Conservation (phyloP, 2,113 vertebrate species). For the Malurus melanocephalus region DNA sequence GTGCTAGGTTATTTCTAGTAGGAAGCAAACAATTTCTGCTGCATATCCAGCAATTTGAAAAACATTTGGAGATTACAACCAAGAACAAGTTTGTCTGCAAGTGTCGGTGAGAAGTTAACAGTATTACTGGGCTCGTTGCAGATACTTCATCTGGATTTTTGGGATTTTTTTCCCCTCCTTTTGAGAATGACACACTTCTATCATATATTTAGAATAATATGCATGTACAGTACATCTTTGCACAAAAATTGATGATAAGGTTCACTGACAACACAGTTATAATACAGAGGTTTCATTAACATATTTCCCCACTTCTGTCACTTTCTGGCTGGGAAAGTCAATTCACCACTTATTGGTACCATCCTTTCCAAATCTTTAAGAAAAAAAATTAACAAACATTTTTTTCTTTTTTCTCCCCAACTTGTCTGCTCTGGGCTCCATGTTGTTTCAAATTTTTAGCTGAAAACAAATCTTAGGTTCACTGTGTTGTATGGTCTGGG, state of each 20-base stretch:
- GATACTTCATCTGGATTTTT: neutral
- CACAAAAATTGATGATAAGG: neutral
- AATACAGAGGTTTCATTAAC: neutral
- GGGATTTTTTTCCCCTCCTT: neutral
- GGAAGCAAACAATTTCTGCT: neutral
- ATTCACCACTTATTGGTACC: neutral
- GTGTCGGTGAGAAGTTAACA: neutral
- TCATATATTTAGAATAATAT: neutral
- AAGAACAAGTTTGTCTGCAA: neutral
- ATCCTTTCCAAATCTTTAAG: neutral
- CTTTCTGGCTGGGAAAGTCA: neutral
- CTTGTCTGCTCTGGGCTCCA: neutral
- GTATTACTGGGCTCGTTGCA: neutral
- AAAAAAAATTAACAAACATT: neutral
- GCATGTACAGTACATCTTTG: neutral
- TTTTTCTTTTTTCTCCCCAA: neutral
- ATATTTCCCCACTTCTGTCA: neutral
- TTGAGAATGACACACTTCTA: neutral
- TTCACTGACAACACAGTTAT: neutral
- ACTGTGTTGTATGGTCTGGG: too few species aligned
- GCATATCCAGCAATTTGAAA: neutral
- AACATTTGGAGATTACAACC: neutral
- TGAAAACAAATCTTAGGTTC: neutral
- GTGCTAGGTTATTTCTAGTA: neutral
- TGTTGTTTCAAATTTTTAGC: neutral